Evolutionary conservation across 2,113 vertebrate species (phyloP), one percentile per base, ranked within the genome.

Genomic region (Halcyon senegalensis): DNA sequence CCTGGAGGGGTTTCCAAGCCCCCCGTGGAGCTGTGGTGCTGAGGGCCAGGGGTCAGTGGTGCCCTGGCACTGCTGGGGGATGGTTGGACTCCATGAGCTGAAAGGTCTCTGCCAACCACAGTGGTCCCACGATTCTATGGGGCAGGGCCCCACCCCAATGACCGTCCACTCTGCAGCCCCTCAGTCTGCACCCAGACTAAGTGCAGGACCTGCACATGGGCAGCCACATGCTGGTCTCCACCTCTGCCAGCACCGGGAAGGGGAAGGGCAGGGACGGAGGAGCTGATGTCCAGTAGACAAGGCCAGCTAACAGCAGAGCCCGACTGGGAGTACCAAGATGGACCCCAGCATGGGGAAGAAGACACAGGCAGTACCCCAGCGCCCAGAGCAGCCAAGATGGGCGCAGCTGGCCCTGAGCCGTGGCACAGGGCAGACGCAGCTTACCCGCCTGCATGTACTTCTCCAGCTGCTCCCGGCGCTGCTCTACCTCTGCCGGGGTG

Each of bases 381-480:
- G 30, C 23, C 51, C 41, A 11, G 51, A 44, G 58, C 1, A 2
- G 58, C 48, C 1, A 0, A 37, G 30, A 6, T 0, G 0, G 41
- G 41, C 30, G 7, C 31, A 46, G 39, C 53, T 1, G 3, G 17
- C 18, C 24, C 46, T 2, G 14, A 27, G 50, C 28, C 2, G 0
- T 21, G 15, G 53, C 11, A 3, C 0, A 1, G 30, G 43, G 20
- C 76, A 73, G 41, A 35, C 55, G 12, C n/a, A 35, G 97, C 99
- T 98, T 83, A 99, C 99, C 99, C 27, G 99, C 99, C 97, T 99
- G 99, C 99, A 99, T 99, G 98, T 99, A 99, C 81, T 99, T 99
- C 98, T 99, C 99, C 97, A 99, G 98, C 98, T 99, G 99, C 69
- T 99, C 99, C 90, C 99, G 97, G 35, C 99, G 98, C 96, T 99